These are phyloP conservation scores for Nomada ferruginata DNA, from an alignment of 2,888 invertebrate species.

Conservation along the genomic window DNA sequence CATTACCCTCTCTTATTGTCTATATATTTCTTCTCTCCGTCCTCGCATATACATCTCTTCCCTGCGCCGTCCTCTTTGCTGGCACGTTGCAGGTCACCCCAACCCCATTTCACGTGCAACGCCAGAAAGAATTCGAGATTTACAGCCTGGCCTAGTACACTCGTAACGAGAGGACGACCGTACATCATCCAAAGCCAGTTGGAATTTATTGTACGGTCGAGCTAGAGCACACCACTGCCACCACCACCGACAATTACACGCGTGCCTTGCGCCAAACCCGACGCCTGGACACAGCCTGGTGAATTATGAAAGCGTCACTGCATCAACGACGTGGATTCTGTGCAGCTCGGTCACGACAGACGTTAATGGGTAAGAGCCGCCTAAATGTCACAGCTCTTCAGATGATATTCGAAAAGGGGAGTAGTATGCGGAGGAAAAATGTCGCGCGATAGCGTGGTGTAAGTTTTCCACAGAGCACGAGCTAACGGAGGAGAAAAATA, in stretches of 20 bases:
- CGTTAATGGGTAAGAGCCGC: slow-evolving; percentile 23
- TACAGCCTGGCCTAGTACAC: slow-evolving; percentile 71
- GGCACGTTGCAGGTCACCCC: slow-evolving; percentile 35
- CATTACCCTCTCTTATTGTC: not conserved
- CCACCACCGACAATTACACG: slow-evolving; percentile 23
- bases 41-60: slow-evolving; percentile 16
- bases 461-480: too few relatives aligned
- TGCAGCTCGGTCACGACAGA: not conserved
- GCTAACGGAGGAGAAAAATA: too few relatives aligned
- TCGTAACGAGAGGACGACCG: slow-evolving; percentile 67
- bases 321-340: slow-evolving; percentile 33
- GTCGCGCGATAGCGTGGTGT: too few relatives aligned
- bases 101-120: slow-evolving; percentile 32
- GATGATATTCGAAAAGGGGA: not conserved
- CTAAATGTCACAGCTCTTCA: slow-evolving; percentile 4
- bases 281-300: slow-evolving; percentile 19
- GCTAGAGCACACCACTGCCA: slow-evolving; percentile 26
- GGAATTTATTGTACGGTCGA: slow-evolving; percentile 62
- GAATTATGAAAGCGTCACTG: slow-evolving; percentile 36
- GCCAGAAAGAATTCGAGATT: slow-evolving; percentile 66
- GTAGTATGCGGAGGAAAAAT: not conserved
- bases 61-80: slow-evolving; percentile 20
- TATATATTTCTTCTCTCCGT: slow-evolving; percentile 1
- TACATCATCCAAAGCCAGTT: slow-evolving; percentile 66
- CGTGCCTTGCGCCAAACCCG: slow-evolving; percentile 36